Evolutionary conservation across 2,888 invertebrate species (phyloP).

Genomic region (Thera britannica): DNA sequence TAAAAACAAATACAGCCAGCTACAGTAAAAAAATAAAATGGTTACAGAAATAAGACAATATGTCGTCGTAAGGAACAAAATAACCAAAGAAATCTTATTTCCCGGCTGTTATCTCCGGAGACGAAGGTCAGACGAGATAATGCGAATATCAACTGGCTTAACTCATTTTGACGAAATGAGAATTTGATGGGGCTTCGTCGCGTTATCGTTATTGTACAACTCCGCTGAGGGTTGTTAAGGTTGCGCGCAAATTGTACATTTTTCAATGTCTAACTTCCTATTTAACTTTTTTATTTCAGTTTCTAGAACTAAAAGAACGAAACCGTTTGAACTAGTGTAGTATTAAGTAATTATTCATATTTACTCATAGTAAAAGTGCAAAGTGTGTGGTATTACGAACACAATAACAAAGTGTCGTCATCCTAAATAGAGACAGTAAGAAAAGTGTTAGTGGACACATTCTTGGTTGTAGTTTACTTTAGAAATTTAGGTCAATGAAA

Average conservation of each 20-base stretch:
- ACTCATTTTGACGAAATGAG: conserved; percentile 43
- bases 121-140: conserved; percentile 42
- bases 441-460: no score
- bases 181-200: conserved; percentile 36
- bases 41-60: conserved; percentile 30
- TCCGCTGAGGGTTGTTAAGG: conserved; percentile 19
- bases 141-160: conserved; percentile 44
- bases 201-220: conserved; percentile 32
- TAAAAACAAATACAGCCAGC: neutral
- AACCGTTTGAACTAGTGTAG: no score
- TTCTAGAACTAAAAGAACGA: no score
- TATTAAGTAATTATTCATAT: no score
- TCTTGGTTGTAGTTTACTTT: no score
- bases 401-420: no score
- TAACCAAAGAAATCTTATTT: conserved; percentile 38
- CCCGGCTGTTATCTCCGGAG: conserved; percentile 38
- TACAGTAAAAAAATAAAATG: conserved; percentile 12
- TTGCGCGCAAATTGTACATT: conserved; percentile 2
- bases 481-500: no score
- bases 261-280: neutral
- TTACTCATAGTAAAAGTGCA: no score
- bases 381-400: no score
- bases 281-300: neutral
- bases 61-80: conserved; percentile 32
- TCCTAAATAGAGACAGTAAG: no score